phyloP scores from a whole-genome alignment of 1,140 invertebrate species.

The Trichonephila inaurata region DNA sequence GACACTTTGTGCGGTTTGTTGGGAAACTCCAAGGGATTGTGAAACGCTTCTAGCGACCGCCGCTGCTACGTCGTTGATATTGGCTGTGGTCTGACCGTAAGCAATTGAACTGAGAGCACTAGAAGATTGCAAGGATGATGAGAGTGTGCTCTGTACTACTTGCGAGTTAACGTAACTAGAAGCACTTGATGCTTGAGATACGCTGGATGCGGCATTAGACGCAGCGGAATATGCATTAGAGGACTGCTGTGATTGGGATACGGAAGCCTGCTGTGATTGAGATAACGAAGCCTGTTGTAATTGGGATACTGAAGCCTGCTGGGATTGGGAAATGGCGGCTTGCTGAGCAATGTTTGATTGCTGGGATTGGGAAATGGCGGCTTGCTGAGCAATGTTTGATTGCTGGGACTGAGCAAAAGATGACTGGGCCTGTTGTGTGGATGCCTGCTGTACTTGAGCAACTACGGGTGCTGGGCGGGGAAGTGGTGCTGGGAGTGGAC shows the following conservation, averaged over 20 bases:
- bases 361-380: neutral
- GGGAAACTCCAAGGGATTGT: neutral
- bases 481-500: neutral
- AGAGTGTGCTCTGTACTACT: neutral
- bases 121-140: neutral
- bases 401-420: neutral
- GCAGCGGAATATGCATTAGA: neutral
- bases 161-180: neutral
- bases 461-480: neutral
- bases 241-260: neutral
- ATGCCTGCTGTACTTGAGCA: neutral
- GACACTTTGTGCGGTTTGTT: neutral
- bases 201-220: no score
- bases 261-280: neutral
- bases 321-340: neutral
- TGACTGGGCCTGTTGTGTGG: no score
- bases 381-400: neutral
- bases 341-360: no score
- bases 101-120: neutral
- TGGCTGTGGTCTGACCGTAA: neutral
- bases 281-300: neutral
- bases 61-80: neutral
- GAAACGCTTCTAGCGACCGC: neutral
- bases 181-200: neutral
- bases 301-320: neutral